Evolutionary conservation across 1,140 invertebrate genomes (phyloP), one percentile per base, ranked within the genome.

Genomic region (Centruroides vittatus): DNA sequence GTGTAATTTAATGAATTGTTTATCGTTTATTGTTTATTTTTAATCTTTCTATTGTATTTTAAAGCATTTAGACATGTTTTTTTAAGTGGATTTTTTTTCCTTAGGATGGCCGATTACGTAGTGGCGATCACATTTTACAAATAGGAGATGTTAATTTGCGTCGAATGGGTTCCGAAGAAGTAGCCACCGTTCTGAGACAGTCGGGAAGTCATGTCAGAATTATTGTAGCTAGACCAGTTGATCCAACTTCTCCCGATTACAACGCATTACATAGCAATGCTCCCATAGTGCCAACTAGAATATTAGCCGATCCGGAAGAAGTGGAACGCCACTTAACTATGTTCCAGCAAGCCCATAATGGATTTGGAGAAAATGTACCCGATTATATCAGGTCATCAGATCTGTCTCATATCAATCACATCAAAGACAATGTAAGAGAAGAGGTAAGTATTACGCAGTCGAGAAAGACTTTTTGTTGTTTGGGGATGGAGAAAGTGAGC

Each of bases 101-200:
- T 23, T 23, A 89, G 78, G 89, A 95, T 76, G 86, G 84, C 6
- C 79, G 90, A 7, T 76, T 97, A 58, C 87, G 88, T 72, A 86
- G 88, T 73, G 92, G 91, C 11, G 93, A 97, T 75, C 92, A 96
- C 75, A 86, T 97, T 57, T 78, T 97, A 57, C 91, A 95, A 77
- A 93, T 96, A 64, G 89, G 90, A 7, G 88, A 92, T 65, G 88
- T 95, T 55, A 92, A 90, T 74, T 80, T 95, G 59, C 81, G 89
- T 53, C 89, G 92, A 5, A 89, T 94, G 80, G 87, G 86, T 50
- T 91, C 88, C 34, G 93, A 96, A 71, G 92, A 93, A 72, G 93
- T 96, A 62, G 93, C 92, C 48, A 81, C 87, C 55, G 89, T 97
- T 59, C 78, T 96, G 64, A 80, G 93, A 41, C 89, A 93, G 76